Base-by-base conservation (phyloP, 1,140 invertebrate genomes). In the Pachyrhynchus sulphureomaculatus region DNA sequence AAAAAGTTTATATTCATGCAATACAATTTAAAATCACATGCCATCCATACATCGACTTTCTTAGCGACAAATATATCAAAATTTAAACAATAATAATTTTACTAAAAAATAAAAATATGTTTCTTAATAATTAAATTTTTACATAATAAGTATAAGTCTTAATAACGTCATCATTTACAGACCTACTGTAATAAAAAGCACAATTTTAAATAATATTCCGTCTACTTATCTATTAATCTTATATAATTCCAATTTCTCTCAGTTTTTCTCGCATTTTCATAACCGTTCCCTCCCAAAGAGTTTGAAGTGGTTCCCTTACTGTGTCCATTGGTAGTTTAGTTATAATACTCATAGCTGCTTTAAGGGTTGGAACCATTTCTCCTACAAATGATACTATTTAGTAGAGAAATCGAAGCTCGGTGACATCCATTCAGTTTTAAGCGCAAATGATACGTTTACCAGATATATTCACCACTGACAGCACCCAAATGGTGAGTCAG, bases 331-430 rank as follows among this genome's bases (percentile, higher is more conserved):
- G 67, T 36, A 66, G 34, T 47, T 64, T 68, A 0, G 68, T 67
- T 13, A 72, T 68, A n/a, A 72, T 70, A 39, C 62, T 64, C 47
- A 69, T 68, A 23, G 70, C 70, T 3, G 68, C 67, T 59, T 72
- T 72, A 29, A 70, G 44, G 5, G 68, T 47, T 12, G 70, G 62
- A 13, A 70, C 64, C 24, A 51, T 65, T 36, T 70, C 67, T 15
- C 70, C 68, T 68, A 49, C 54, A 70, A 65, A 18, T 5, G 8
- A 9, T 18, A 5, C 4, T 18, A 17, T 18, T 18, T 18, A 56
- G 45, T 37, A 29, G 12, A 4, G 4, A 45, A 9, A 45, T 45
- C n/a, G n/a, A n/a, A n/a, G n/a, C n/a, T n/a, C n/a, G n/a, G n/a
- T n/a, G n/a, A n/a, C n/a, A n/a, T n/a, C n/a, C n/a, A n/a, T n/a